phyloP scores from a whole-genome alignment of 2,113 vertebrate species.

The Carlito syrichta region DNA sequence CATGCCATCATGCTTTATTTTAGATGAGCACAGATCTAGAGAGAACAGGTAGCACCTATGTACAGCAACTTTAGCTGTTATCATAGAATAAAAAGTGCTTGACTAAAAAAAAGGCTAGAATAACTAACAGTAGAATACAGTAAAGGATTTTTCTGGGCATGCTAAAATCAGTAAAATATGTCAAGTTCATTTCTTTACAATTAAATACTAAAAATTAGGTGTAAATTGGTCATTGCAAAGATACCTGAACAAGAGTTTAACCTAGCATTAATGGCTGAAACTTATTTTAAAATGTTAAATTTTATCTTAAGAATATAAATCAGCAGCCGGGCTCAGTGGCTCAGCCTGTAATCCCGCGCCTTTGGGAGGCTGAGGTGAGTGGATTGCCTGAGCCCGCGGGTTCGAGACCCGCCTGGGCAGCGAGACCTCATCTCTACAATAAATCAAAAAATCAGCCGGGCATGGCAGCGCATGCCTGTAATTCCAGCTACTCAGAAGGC shows the following conservation, averaged over 20 bases:
- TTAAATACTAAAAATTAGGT: neutral
- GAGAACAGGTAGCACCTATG: neutral
- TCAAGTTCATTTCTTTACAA: neutral
- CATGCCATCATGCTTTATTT: neutral
- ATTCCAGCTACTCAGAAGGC: too few relatives aligned
- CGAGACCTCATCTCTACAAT: too few relatives aligned
- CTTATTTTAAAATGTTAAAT: slow-evolving; percentile 1
- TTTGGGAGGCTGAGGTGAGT: too few relatives aligned
- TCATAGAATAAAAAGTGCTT: neutral
- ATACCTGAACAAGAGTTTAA: neutral
- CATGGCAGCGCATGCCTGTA: too few relatives aligned
- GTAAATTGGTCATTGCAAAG: neutral
- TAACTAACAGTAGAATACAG: neutral
- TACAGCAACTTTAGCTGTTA: neutral
- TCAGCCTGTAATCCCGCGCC: too few relatives aligned
- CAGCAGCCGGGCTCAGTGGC: too few relatives aligned
- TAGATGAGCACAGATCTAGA: neutral
- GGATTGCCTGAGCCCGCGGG: too few relatives aligned
- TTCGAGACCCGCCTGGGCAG: too few relatives aligned
- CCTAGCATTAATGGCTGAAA: neutral
- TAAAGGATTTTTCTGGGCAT: neutral
- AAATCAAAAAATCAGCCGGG: too few relatives aligned
- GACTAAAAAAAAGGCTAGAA: neutral
- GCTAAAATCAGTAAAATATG: neutral
- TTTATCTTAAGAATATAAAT: neutral